Conservation (phyloP, 2,888 invertebrate species). For the Xestia rhomboidea region DNA sequence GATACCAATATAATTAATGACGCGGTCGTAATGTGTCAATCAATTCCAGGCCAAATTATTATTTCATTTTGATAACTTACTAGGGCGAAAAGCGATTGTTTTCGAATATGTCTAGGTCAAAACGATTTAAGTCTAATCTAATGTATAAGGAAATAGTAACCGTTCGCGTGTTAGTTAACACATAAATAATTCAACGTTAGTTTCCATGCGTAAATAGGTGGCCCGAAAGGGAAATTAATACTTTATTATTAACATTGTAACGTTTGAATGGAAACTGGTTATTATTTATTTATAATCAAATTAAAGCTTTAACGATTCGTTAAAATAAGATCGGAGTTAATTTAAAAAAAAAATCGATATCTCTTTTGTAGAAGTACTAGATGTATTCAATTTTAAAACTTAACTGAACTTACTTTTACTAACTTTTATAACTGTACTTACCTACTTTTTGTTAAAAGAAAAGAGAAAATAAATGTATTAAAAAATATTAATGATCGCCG, state of each 20-base stretch:
- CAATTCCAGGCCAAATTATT: constrained; percentile 11
- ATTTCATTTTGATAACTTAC: constrained; percentile 28
- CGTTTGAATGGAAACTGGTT: constrained; percentile 16
- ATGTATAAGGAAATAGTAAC: constrained; percentile 40
- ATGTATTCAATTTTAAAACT: no score
- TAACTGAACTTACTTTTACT: no score
- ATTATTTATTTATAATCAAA: constrained; percentile 25
- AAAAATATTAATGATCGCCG: background rate
- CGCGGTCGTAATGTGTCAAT: constrained; percentile 28
- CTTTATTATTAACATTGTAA: constrained; percentile 49
- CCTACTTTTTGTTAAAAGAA: no score
- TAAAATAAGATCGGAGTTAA: background rate
- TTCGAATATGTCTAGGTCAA: constrained; percentile 53
- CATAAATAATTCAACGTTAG: constrained; percentile 64
- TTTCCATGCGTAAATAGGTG: constrained; percentile 56
- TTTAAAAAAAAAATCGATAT: background rate
- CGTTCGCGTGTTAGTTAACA: constrained; percentile 63
- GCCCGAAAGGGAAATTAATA: constrained; percentile 56
- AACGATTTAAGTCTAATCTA: constrained; percentile 60
- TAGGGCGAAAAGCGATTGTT: constrained; percentile 30
- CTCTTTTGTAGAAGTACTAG: background rate
- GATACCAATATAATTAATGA: constrained; percentile 17
- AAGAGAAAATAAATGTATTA: background rate
- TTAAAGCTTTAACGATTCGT: constrained; percentile 2
- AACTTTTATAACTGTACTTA: no score